Percentiles rank a stretch among this genome's conserved stretches.
Conservation (phyloP, 2,113 vertebrate genomes). For the Haplochromis vanheusdeni region DNA sequence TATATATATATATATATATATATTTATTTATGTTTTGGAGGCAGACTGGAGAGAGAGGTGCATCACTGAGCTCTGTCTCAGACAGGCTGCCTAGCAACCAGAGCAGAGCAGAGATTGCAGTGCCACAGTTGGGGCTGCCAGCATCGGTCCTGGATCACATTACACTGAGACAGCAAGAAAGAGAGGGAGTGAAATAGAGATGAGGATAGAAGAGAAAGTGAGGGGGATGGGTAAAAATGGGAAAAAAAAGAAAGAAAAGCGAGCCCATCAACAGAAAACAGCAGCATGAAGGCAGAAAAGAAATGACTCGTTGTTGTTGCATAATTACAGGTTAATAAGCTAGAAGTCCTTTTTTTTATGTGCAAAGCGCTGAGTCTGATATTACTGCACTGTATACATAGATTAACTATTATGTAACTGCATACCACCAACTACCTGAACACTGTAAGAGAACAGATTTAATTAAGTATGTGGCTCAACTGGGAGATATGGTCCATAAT, state of each 20-base stretch:
- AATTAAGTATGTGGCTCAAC: neutral
- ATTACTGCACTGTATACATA: neutral
- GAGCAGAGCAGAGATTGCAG: constrained; percentile 60
- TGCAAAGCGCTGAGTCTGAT: neutral
- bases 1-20: constrained; percentile 44
- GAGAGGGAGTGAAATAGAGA: constrained; percentile 50
- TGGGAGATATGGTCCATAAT: neutral
- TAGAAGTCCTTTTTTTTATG: neutral
- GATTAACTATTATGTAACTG: neutral
- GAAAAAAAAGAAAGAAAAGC: constrained; percentile 31
- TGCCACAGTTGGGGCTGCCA: constrained; percentile 60
- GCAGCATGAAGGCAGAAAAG: neutral
- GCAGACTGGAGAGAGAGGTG: constrained; percentile 35
- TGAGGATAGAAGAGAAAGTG: constrained; percentile 43
- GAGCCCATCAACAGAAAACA: constrained; percentile 2
- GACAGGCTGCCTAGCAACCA: constrained; percentile 66
- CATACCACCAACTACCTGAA: neutral
- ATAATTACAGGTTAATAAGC: constrained; percentile 10
- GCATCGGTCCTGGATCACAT: constrained; percentile 64
- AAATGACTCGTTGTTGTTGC: neutral
- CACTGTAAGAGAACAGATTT: neutral
- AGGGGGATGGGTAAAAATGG: constrained; percentile 26
- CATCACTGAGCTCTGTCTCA: constrained; percentile 36
- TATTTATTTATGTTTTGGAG: neutral
- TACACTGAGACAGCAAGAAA: constrained; percentile 70